These are phyloP conservation scores for Bombus balteatus DNA, from an alignment of 1,140 invertebrate species.

Conservation along the genomic window DNA sequence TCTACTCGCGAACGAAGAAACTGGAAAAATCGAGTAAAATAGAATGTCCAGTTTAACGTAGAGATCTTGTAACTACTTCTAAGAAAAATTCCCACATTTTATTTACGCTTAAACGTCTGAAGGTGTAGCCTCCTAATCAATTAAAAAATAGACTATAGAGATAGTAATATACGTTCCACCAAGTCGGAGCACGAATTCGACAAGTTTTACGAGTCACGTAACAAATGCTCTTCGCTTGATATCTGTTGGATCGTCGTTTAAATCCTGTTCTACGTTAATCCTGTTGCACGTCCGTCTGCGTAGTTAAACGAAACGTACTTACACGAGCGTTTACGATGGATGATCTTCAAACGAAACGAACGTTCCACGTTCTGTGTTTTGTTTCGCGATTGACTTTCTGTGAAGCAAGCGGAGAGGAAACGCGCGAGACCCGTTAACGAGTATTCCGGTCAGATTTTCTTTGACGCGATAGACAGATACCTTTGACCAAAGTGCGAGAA, in stretches of 20 bases:
- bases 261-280: slow-evolving; percentile 14
- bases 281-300: not conserved
- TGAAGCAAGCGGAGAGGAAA: not conserved
- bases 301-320: slow-evolving; percentile 14
- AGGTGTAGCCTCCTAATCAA: not conserved
- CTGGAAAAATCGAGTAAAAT: too few species aligned
- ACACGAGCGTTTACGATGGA: slow-evolving; percentile 1
- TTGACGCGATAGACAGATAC: not conserved
- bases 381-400: not conserved
- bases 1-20: too few species aligned
- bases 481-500: not conserved
- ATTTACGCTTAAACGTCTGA: not conserved
- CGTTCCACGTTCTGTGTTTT: not conserved
- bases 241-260: not conserved
- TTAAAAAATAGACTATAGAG: not conserved
- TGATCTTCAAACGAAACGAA: not conserved
- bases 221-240: not conserved
- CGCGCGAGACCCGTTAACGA: too few species aligned
- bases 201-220: slow-evolving; percentile 29
- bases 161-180: not conserved
- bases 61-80: too few species aligned
- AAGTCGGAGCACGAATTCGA: not conserved
- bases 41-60: too few species aligned
- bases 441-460: not conserved
- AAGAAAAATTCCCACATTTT: too few species aligned